A percentile compares a stretch with the other conserved stretches of the same genome.
Evolutionary conservation across 2,888 invertebrate genomes (phyloP).

Genomic region (Liodrosophila aerea): DNA sequence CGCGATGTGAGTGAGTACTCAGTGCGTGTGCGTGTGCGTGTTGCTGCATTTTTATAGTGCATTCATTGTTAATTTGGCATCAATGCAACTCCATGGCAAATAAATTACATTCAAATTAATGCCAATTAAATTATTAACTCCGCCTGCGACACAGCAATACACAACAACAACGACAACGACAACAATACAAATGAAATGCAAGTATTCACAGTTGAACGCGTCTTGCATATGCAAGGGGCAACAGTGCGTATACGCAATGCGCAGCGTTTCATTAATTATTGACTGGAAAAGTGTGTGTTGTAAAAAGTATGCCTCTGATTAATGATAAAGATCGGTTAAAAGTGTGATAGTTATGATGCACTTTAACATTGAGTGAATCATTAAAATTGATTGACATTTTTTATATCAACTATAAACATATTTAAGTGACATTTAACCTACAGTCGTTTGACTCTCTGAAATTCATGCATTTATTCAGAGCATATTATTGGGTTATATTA

Average conservation of each 20-base stretch:
- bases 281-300: not conserved
- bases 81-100: conserved; percentile 18
- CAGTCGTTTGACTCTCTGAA: too few species aligned
- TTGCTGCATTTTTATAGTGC: conserved; percentile 4
- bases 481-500: too few species aligned
- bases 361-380: too few species aligned
- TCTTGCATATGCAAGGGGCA: conserved; percentile 20
- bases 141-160: conserved; percentile 20
- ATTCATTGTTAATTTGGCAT: conserved; percentile 31
- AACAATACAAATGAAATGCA: not conserved
- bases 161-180: not conserved
- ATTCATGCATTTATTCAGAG: too few species aligned
- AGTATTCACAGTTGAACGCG: conserved; percentile 29
- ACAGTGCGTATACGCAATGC: conserved; percentile 14
- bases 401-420: too few species aligned
- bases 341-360: too few species aligned
- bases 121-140: conserved; percentile 42
- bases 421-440: too few species aligned
- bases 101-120: conserved; percentile 37
- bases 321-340: too few species aligned
- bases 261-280: conserved; percentile 15
- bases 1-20: conserved; percentile 7
- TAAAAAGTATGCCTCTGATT: not conserved
- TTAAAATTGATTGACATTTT: too few species aligned
- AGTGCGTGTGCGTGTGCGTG: too few species aligned